A percentile compares a stretch with the other conserved stretches of the same genome.
phyloP scores from a whole-genome alignment of 2,797 vertebrate genomes.

The Amblyopsis hoosieri region DNA sequence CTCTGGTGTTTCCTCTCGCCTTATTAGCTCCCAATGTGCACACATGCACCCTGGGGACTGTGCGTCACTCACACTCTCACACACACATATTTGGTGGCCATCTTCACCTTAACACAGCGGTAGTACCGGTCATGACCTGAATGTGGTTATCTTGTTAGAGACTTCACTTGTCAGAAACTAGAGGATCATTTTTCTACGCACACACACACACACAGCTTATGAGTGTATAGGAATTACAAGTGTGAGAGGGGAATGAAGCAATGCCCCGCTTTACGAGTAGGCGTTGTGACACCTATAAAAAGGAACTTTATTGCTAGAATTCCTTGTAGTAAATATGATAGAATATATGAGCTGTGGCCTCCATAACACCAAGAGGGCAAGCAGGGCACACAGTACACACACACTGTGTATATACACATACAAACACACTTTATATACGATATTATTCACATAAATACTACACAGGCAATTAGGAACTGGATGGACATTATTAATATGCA shows the following conservation, averaged over 20 bases:
- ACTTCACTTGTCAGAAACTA: constrained; percentile 43
- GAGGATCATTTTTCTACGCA: constrained; percentile 24
- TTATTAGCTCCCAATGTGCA: constrained; percentile 59
- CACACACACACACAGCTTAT: constrained; percentile 7
- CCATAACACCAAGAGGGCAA: constrained; percentile 21
- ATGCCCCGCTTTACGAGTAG: constrained; percentile 64
- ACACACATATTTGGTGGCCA: constrained; percentile 7
- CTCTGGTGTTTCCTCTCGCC: constrained; percentile 47
- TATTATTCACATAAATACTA: constrained; percentile 14
- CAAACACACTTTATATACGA: neutral
- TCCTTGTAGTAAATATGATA: constrained; percentile 59
- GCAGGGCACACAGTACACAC: neutral
- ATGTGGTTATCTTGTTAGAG: constrained; percentile 51
- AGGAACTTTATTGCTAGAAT: constrained; percentile 57
- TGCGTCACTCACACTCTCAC: neutral
- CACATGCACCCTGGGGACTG: constrained; percentile 24
- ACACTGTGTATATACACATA: constrained; percentile 9
- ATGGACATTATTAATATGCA: constrained; percentile 32
- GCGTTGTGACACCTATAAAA: constrained; percentile 67
- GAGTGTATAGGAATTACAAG: constrained; percentile 51
- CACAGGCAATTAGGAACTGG: constrained; percentile 19
- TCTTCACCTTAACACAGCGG: constrained; percentile 7
- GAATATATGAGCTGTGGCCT: constrained; percentile 62
- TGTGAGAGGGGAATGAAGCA: constrained; percentile 51
- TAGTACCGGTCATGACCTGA: constrained; percentile 34